These are phyloP conservation scores for Lerema accius DNA, from an alignment of 1,140 invertebrate species.

Conservation along the genomic window DNA sequence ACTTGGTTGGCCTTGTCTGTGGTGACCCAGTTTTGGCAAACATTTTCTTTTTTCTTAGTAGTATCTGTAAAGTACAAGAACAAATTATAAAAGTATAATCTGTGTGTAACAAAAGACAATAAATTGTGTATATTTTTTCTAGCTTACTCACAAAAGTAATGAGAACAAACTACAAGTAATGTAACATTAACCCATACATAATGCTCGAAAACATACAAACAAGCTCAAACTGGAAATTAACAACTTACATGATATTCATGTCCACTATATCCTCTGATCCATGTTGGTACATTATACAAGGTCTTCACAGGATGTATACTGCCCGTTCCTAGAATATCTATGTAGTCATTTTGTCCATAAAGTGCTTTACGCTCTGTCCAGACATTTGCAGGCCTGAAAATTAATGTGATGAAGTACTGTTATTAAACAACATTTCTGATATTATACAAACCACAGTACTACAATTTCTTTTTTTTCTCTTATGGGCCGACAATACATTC, in stretches of 20 bases:
- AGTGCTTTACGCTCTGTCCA: conserved; percentile 91
- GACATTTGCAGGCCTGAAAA: conserved; percentile 85
- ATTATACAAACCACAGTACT: too few species aligned
- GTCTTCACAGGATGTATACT: conserved; percentile 91
- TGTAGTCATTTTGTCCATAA: conserved; percentile 98
- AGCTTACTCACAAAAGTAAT: too few species aligned
- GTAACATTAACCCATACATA: too few species aligned
- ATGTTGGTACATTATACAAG: conserved; percentile 92
- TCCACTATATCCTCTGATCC: conserved; percentile 94
- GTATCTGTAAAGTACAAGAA: conserved; percentile 74
- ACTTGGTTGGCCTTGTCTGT: conserved; percentile 88
- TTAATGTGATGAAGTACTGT: too few species aligned
- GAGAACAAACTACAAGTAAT: too few species aligned
- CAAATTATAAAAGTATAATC: too few species aligned
- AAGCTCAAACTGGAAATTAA: not conserved
- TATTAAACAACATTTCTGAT: too few species aligned
- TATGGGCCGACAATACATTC: too few species aligned
- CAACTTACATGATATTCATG: conserved; percentile 89
- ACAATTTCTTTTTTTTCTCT: too few species aligned
- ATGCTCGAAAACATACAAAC: too few species aligned
- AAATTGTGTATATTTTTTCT: too few species aligned
- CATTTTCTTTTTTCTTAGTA: conserved; percentile 90
- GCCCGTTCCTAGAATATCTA: conserved; percentile 95
- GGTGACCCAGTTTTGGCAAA: conserved; percentile 84
- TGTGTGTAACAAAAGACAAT: too few species aligned